Conservation (phyloP, 2,113 vertebrate species). For the Bostrychus sinensis region DNA sequence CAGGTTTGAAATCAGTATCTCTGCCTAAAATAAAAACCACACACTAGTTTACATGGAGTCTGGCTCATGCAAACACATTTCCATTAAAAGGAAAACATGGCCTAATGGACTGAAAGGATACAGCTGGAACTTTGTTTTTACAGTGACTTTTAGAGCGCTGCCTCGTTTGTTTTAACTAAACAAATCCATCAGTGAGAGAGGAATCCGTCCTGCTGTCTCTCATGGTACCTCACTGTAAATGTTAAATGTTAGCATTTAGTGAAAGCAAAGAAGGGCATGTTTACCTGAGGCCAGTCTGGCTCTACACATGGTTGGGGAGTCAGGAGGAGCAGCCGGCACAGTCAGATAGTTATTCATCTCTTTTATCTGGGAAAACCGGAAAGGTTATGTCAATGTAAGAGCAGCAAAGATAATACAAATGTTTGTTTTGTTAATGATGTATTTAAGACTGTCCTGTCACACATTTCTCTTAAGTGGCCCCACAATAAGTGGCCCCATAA, state of each 20-base stretch:
- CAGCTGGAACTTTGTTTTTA: slow-evolving; percentile 6
- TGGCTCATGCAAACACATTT: slow-evolving; percentile 52
- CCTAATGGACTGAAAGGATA: slow-evolving; percentile 13
- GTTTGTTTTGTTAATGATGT: too few relatives aligned
- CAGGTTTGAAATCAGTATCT: slow-evolving; percentile 68
- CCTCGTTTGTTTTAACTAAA: slow-evolving; percentile 4
- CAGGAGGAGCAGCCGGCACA: slow-evolving; percentile 85
- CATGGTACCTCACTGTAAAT: slow-evolving; percentile 3
- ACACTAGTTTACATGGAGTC: slow-evolving; percentile 59
- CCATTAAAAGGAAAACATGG: slow-evolving; percentile 37
- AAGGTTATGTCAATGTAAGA: background rate
- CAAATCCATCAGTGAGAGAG: background rate
- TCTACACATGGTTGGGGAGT: slow-evolving; percentile 89
- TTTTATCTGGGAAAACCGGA: slow-evolving; percentile 60
- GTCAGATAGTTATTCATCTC: slow-evolving; percentile 93
- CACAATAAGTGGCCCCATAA: too few relatives aligned
- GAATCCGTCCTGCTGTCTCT: background rate
- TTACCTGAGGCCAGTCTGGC: slow-evolving; percentile 93
- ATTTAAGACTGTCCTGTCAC: too few relatives aligned
- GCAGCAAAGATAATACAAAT: background rate
- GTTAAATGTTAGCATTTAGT: slow-evolving; percentile 2
- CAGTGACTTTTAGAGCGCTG: background rate
- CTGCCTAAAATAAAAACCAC: slow-evolving; percentile 76
- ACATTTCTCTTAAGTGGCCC: too few relatives aligned
- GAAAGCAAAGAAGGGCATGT: slow-evolving; percentile 13